These are phyloP conservation scores for Uropetala carovei DNA, from an alignment of 2,888 invertebrate species.

Conservation along the genomic window DNA sequence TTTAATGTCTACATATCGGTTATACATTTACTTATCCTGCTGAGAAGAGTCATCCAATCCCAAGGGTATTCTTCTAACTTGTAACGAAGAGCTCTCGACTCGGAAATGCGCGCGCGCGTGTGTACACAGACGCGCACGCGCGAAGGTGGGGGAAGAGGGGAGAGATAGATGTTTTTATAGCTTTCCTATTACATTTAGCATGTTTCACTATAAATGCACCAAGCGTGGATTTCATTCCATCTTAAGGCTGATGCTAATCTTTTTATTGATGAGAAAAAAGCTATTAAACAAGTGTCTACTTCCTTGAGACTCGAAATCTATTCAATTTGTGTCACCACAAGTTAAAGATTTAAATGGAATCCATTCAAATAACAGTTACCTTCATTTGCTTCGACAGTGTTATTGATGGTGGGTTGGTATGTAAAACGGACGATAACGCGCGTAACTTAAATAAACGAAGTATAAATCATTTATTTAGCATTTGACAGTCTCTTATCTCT, in stretches of 20 bases:
- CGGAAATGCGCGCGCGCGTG: no score
- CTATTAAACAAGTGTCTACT: constrained; percentile 27
- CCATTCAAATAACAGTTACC: constrained; percentile 60
- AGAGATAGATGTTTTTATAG: no score
- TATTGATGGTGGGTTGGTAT: constrained; percentile 49
- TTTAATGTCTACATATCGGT: no score
- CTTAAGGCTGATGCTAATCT: constrained; percentile 21
- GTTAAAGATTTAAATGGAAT: constrained; percentile 58
- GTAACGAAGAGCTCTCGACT: no score
- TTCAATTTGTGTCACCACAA: constrained; percentile 60
- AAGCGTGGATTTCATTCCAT: no score
- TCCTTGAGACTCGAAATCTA: constrained; percentile 11
- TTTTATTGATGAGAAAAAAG: constrained; percentile 49
- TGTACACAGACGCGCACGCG: no score
- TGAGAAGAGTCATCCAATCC: no score
- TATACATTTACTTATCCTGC: no score
- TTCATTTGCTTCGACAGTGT: constrained; percentile 58
- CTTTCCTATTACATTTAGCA: no score
- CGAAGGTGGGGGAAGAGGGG: no score
- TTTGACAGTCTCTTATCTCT: constrained; percentile 57
- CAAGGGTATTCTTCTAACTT: no score
- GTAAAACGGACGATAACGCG: constrained; percentile 55
- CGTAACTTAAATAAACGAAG: constrained; percentile 47
- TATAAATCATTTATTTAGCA: constrained; percentile 61
- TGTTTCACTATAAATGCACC: no score